Percentiles rank a stretch among this genome's conserved stretches.
These are phyloP conservation scores for Mus pahari DNA, from an alignment of 2,113 vertebrate species.

Conservation along the genomic window DNA sequence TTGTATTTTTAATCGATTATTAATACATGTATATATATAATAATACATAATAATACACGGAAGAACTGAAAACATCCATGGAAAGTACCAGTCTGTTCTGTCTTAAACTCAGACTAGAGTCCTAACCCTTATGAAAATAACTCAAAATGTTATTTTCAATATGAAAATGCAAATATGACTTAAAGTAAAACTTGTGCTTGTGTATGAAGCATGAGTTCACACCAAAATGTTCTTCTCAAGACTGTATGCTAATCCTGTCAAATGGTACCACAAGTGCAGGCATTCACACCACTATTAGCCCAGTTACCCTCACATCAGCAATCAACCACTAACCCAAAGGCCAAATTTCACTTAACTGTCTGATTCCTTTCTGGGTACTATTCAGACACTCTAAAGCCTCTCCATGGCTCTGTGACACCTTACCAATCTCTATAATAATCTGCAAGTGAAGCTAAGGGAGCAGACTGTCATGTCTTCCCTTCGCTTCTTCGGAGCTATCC, in stretches of 20 bases:
- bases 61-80: background rate
- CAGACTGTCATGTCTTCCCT: background rate
- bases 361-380: background rate
- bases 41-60: background rate
- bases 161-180: constrained; percentile 21
- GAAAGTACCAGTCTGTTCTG: background rate
- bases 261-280: background rate
- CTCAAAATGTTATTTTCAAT: background rate
- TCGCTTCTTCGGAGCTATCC: background rate
- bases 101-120: background rate
- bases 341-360: background rate
- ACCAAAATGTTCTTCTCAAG: constrained; percentile 14
- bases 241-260: background rate
- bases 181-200: constrained; percentile 12
- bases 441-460: background rate
- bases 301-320: background rate
- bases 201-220: background rate
- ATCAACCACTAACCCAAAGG: background rate
- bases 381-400: constrained; percentile 10
- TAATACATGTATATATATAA: background rate
- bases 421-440: background rate
- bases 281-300: background rate
- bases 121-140: no score
- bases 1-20: constrained; percentile 27
- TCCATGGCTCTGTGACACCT: background rate